A percentile compares a stretch with the other conserved stretches of the same genome.
These are phyloP conservation scores for Sitobion miscanthi DNA, from an alignment of 1,140 invertebrate species.

Conservation along the genomic window DNA sequence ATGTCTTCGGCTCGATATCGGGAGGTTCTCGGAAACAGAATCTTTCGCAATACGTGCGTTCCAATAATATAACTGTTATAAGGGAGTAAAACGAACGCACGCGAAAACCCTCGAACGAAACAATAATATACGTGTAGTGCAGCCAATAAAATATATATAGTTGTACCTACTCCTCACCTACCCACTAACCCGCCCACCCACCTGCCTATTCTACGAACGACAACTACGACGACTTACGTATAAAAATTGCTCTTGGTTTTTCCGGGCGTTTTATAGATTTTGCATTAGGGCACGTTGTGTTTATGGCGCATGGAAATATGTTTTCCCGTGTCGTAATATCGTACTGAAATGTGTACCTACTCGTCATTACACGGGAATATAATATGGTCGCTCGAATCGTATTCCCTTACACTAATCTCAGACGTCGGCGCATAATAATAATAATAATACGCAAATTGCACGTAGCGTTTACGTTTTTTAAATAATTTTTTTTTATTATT, in stretches of 20 bases:
- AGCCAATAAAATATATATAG: background rate
- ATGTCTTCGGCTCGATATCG: constrained; percentile 9
- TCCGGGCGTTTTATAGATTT: background rate
- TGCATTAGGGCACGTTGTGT: background rate
- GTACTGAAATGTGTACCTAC: background rate
- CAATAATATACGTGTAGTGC: background rate
- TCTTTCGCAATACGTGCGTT: background rate
- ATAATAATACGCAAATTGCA: background rate
- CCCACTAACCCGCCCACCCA: too few species aligned
- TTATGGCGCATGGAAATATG: background rate
- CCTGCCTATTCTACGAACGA: background rate
- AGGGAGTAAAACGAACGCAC: background rate
- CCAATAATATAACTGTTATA: background rate
- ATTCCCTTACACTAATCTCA: background rate
- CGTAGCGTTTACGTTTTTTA: background rate
- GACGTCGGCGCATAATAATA: background rate
- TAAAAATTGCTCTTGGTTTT: background rate
- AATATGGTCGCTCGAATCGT: background rate
- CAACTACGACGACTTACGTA: background rate
- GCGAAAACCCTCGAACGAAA: background rate
- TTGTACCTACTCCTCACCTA: too few species aligned
- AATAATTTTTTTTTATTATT: background rate
- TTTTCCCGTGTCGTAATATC: background rate
- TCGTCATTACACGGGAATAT: background rate
- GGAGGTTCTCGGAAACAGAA: background rate